Conservation (phyloP, 2,888 invertebrate genomes). For the Apodemia mormo region DNA sequence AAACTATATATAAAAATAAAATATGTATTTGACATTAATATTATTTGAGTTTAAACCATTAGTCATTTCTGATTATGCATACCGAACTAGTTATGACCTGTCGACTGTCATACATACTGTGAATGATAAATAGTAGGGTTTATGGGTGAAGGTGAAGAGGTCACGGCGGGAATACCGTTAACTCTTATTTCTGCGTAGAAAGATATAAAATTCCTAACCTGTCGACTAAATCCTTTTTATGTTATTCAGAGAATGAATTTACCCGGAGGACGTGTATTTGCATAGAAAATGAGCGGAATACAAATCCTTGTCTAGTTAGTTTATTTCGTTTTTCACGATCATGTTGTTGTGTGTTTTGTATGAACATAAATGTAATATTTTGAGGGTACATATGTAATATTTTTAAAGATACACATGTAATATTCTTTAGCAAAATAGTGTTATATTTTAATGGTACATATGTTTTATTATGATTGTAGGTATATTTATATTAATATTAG, state of each 20-base stretch:
- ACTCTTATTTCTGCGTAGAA: constrained; percentile 15
- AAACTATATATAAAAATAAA: too few species aligned
- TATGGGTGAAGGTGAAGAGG: constrained; percentile 10
- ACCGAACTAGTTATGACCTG: constrained; percentile 15
- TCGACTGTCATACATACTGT: background rate
- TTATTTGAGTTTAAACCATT: background rate
- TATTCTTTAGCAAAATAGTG: too few species aligned
- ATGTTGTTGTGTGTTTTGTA: constrained; percentile 4
- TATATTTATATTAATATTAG: too few species aligned
- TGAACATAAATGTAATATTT: background rate
- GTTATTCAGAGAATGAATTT: constrained; percentile 16
- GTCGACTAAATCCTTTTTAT: constrained; percentile 15
- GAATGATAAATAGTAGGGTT: constrained; percentile 14
- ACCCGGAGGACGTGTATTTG: constrained; percentile 15
- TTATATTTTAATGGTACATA: too few species aligned
- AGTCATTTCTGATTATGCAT: background rate
- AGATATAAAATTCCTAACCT: constrained; percentile 14
- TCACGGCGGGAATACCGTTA: background rate
- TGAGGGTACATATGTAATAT: background rate
- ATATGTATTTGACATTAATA: too few species aligned
- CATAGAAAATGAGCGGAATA: constrained; percentile 10
- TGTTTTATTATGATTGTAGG: too few species aligned
- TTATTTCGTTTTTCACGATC: constrained; percentile 7
- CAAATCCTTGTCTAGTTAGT: constrained; percentile 13
- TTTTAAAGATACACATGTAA: too few species aligned